Base-by-base conservation (phyloP, 2,888 invertebrate species). In the Serrognathus titanus region DNA sequence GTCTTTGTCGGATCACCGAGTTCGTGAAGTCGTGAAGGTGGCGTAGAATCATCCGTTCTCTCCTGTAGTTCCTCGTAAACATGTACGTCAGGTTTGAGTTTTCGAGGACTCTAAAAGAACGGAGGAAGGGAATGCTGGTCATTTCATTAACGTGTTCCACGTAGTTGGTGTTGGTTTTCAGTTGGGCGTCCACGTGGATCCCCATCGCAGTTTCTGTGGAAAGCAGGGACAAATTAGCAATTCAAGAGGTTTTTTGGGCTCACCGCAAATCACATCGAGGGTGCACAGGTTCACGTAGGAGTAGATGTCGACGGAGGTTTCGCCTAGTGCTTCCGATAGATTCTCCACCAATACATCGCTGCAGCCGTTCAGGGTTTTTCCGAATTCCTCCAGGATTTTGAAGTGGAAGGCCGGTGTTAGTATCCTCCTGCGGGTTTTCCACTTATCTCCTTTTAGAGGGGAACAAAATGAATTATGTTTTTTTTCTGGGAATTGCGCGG, bases 141-240 rank as follows among this genome's bases (percentile, higher is more conserved):
- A 72, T 66, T 53, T 81, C 81, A 75, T 85, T 85, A 36, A 92
- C 85, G n/a, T 88, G 86, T 66, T 81, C 78, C 0, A 91, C 88
- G 70, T 92, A 92, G 63, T 85, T 82, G 0, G 88, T 87, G 61
- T 88, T 82, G 6, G 80, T 79, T 68, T 87, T 79, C 4, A 79
- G 78, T 72, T 92, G 92, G 0, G 91, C 89, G 69, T 89, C 80
- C 0, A 90, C 78, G 31, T 83, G 81, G 8, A 85, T 83, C 0
- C 92, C 94, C 93, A 94, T 93, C 7, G 92, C 88, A 4, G 90
- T 87, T 78, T 57, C 57, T 56, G 16, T 6, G 20, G 12, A 9
- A 50, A 54, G 20, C 20, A 13, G 5, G 7, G 24, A 6, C 24
- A 31, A 4, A 20, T 12, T 16, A 9, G 16, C 40, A 1, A 8